Base-by-base conservation (phyloP, 2,797 vertebrate genomes). In the Syngnathus rostellatus region DNA sequence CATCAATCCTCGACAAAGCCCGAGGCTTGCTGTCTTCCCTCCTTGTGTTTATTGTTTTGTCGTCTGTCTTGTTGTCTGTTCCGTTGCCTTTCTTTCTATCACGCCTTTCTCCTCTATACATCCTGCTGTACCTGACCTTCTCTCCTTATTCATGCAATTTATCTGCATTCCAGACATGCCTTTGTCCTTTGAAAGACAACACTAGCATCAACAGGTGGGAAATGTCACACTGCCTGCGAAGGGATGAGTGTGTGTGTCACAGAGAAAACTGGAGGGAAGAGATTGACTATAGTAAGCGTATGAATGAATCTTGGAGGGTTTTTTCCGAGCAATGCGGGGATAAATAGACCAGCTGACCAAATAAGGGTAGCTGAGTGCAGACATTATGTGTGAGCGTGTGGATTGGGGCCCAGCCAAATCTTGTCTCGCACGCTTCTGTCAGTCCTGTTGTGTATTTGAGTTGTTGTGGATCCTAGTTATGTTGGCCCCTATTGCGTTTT, bases 341-440 rank as follows among this genome's bases (percentile, higher is more conserved):
- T 83, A 69, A n/a, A 83, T 82, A 78, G 23, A 43, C 51, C 70
- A 0, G 3, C 71, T 67, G 77, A 62, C 60, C 68, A 37, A 38
- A 2, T 69, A 68, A 77, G 76, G 60, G 69, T 68, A 74, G 64
- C 48, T 54, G 46, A 81, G 51, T 53, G 53, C 51, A 77, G 63
- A 70, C 79, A 71, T 73, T 68, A 73, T 73, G 60, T 77, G 70
- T 78, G 72, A 67, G 70, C 62, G 71, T 72, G 72, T 67, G 67
- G 64, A 80, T 74, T 31, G 74, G 65, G 63, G 63, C 78, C 72
- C 74, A 71, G 60, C 41, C 68, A 69, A 75, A 58, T 67, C 46
- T 31, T 63, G 55, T 70, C 53, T 72, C 10, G 38, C 38, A 16
- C 21, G 14, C 8, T 6, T 45, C 37, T 54, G 43, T 63, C 60